Conservation (phyloP, 2,888 invertebrate genomes). For the Caenorhabditis sp. region DNA sequence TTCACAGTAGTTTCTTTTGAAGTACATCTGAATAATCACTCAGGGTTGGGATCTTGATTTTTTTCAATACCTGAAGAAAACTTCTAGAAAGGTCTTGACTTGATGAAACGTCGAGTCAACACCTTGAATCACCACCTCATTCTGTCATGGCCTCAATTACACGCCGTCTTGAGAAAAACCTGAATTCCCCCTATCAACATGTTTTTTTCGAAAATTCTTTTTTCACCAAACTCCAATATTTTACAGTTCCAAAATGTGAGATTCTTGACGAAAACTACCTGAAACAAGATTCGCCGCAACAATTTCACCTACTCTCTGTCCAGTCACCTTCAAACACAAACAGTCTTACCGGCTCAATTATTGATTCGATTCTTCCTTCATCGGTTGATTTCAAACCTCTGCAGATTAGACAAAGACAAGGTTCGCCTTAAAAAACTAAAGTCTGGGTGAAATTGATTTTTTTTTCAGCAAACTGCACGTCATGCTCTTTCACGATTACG, state of each 20-base stretch:
- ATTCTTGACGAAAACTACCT: neutral
- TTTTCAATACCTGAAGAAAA: too few relatives aligned
- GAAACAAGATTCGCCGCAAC: conserved; percentile 5
- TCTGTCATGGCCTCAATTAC: too few relatives aligned
- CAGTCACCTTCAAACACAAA: neutral
- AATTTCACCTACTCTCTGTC: neutral
- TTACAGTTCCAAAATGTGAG: conserved; percentile 7
- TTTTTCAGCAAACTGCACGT: conserved; percentile 13
- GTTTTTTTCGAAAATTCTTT: too few relatives aligned
- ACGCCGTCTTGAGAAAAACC: too few relatives aligned
- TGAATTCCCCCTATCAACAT: too few relatives aligned
- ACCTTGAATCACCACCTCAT: too few relatives aligned
- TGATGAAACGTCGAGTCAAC: too few relatives aligned
- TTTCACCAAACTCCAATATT: neutral
- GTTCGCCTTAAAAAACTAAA: neutral
- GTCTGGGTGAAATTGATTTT: neutral
- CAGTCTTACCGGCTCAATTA: neutral
- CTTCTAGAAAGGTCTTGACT: too few relatives aligned
- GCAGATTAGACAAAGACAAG: neutral
- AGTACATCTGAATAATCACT: too few relatives aligned
- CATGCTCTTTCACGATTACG: conserved; percentile 13
- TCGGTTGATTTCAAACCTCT: neutral
- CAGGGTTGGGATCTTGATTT: too few relatives aligned
- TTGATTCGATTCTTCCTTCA: neutral
- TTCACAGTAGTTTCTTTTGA: too few relatives aligned